phyloP scores from a whole-genome alignment of 2,888 invertebrate genomes.

The Ochropleura leucogaster region DNA sequence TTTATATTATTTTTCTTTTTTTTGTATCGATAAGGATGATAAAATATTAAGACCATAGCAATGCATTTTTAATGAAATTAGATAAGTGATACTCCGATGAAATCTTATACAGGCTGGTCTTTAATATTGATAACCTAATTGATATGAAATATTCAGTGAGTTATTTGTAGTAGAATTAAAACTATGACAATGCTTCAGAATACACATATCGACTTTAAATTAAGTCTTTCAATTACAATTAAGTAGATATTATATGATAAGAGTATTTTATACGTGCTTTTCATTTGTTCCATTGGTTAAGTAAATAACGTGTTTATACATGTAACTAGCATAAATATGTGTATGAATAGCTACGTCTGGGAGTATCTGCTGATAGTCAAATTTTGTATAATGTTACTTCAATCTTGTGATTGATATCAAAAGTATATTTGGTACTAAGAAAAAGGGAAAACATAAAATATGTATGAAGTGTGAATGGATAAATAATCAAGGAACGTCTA shows the following conservation, averaged over 20 bases:
- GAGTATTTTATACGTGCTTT: slow-evolving; percentile 58
- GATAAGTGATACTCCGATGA: slow-evolving; percentile 42
- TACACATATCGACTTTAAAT: slow-evolving; percentile 65
- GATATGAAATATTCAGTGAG: slow-evolving; percentile 58
- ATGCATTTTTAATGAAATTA: slow-evolving; percentile 44
- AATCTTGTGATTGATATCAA: slow-evolving; percentile 56
- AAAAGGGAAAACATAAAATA: slow-evolving; percentile 35
- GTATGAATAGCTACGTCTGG: slow-evolving; percentile 49
- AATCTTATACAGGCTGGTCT: slow-evolving; percentile 35
- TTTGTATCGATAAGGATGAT: slow-evolving; percentile 54
- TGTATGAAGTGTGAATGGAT: slow-evolving; percentile 64
- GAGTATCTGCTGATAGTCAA: slow-evolving; percentile 60
- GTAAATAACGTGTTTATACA: slow-evolving; percentile 42
- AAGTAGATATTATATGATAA: slow-evolving; percentile 59
- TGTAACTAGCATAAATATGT: slow-evolving; percentile 50
- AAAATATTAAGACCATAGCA: slow-evolving; percentile 42
- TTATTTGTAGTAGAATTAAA: slow-evolving; percentile 53
- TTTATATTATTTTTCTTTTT: slow-evolving; percentile 38
- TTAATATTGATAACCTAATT: slow-evolving; percentile 35
- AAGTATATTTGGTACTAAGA: slow-evolving; percentile 64
- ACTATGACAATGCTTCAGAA: slow-evolving; percentile 59
- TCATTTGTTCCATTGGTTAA: slow-evolving; percentile 57
- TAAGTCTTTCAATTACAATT: slow-evolving; percentile 58
- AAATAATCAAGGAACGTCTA: slow-evolving; percentile 52
- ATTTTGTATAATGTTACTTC: slow-evolving; percentile 58